Evolutionary conservation across 1,140 invertebrate species (phyloP).

Genomic region (Leptinotarsa undecemlineata): DNA sequence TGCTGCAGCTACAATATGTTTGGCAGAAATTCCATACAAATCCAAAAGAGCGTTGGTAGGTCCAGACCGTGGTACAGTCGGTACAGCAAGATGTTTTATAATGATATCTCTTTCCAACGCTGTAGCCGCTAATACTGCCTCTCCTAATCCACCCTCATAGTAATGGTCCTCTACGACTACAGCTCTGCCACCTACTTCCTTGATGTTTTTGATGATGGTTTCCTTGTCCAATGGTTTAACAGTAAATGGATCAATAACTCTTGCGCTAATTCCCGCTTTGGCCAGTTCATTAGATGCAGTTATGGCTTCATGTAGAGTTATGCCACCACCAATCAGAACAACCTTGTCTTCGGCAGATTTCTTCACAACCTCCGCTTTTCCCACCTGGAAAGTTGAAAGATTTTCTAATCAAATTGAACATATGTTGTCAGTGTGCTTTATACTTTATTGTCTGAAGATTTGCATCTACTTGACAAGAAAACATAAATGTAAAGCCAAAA

Average conservation of each 20-base stretch:
- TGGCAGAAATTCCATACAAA: conserved; percentile 85
- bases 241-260: conserved; percentile 93
- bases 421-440: too few species aligned
- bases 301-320: conserved; percentile 91
- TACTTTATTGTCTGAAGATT: too few species aligned
- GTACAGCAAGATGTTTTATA: conserved; percentile 87
- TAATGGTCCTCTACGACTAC: conserved; percentile 98
- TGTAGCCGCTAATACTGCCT: conserved; percentile 86
- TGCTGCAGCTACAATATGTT: conserved; percentile 75
- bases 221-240: conserved; percentile 91
- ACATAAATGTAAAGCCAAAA: too few species aligned
- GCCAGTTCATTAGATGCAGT: conserved; percentile 80
- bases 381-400: conserved; percentile 59
- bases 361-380: conserved; percentile 79
- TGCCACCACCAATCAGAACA: conserved; percentile 87
- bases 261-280: conserved; percentile 68
- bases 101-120: conserved; percentile 71
- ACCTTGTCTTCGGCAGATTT: conserved; percentile 76
- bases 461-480: too few species aligned
- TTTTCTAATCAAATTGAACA: neutral
- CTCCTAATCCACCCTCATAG: conserved; percentile 91
- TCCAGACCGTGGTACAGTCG: conserved; percentile 87
- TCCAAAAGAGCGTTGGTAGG: conserved; percentile 83
- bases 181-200: conserved; percentile 78
- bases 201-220: conserved; percentile 78